phyloP scores from a whole-genome alignment of 2,888 invertebrate species.

The Patella ulyssiponensis region DNA sequence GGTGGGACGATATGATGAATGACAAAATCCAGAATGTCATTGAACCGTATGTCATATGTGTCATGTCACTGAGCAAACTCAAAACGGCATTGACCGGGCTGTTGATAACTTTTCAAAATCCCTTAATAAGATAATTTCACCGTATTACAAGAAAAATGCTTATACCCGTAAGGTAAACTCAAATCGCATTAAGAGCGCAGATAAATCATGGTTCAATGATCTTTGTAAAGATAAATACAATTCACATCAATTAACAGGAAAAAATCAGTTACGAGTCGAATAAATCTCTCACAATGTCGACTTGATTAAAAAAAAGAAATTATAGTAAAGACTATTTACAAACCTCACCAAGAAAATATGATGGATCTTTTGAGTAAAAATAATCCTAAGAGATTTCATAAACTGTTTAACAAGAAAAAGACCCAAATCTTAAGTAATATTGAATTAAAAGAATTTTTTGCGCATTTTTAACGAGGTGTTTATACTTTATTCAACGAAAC shows the following conservation, averaged over 20 bases:
- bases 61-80: background rate
- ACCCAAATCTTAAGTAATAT: background rate
- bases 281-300: background rate
- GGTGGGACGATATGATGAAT: background rate
- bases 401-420: background rate
- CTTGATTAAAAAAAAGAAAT: background rate
- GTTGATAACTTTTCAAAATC: background rate
- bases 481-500: background rate
- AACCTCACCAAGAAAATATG: background rate
- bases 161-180: background rate
- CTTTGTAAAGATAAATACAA: background rate
- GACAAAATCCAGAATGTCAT: background rate
- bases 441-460: background rate
- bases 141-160: background rate
- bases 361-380: background rate
- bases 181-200: background rate
- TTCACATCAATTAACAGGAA: background rate
- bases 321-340: background rate
- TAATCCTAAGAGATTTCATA: background rate
- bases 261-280: background rate
- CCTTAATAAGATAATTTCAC: background rate
- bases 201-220: background rate
- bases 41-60: too few relatives aligned
- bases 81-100: background rate
- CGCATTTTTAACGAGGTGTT: background rate